Conservation (phyloP, 1,140 invertebrate genomes). For the Ostrea edulis region DNA sequence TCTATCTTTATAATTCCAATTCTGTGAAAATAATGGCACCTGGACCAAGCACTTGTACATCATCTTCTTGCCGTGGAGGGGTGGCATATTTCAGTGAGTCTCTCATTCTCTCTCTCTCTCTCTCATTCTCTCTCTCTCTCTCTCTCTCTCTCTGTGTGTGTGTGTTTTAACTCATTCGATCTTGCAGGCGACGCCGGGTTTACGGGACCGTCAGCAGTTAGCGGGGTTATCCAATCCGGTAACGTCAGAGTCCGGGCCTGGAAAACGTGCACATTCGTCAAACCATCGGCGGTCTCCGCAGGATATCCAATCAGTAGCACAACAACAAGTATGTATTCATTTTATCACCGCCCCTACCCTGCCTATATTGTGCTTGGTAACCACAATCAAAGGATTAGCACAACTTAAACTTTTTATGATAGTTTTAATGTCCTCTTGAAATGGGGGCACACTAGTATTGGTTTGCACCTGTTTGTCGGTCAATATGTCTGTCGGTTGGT, state of each 20-base stretch:
- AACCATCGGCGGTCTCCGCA: conserved; percentile 40
- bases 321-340: not conserved
- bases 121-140: not conserved
- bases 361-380: too few relatives aligned
- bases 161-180: not conserved
- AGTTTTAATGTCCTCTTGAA: too few relatives aligned
- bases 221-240: conserved; percentile 33
- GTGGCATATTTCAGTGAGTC: conserved; percentile 48
- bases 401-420: too few relatives aligned
- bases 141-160: not conserved
- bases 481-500: too few relatives aligned
- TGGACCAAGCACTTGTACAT: conserved; percentile 34
- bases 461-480: too few relatives aligned
- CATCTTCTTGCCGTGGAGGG: conserved; percentile 35
- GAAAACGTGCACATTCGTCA: conserved; percentile 51
- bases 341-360: not conserved
- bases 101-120: not conserved
- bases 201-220: not conserved
- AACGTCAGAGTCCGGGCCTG: conserved; percentile 45
- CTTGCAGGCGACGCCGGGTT: not conserved
- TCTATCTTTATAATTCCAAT: conserved; percentile 48
- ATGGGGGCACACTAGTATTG: too few relatives aligned
- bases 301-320: not conserved
- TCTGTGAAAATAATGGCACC: conserved; percentile 51
- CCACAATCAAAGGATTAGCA: too few relatives aligned